Percentiles rank a stretch among this genome's conserved stretches.
These are phyloP conservation scores for Scytalopus superciliaris DNA, from an alignment of 2,113 vertebrate genomes.

Conservation along the genomic window DNA sequence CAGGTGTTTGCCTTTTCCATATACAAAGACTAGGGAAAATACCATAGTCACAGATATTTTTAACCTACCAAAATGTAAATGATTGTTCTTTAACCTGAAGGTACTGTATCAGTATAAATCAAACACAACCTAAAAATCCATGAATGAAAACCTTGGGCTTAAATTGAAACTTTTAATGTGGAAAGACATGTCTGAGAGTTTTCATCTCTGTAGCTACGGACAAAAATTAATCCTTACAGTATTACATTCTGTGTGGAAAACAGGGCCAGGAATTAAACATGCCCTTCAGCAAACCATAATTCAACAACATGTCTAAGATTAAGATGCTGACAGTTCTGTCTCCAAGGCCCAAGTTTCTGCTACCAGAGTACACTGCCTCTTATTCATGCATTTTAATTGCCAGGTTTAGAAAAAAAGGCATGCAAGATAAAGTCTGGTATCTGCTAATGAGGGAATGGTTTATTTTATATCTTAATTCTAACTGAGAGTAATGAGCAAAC, in stretches of 20 bases:
- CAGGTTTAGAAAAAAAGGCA: not conserved
- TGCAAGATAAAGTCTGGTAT: constrained; percentile 14
- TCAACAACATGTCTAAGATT: not conserved
- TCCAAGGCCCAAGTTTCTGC: constrained; percentile 4
- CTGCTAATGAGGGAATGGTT: not conserved
- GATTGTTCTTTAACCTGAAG: not conserved
- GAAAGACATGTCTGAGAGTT: not conserved
- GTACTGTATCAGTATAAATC: not conserved
- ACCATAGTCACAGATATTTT: not conserved
- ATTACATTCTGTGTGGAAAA: not conserved
- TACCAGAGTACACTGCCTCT: not conserved
- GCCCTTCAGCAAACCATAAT: constrained; percentile 38
- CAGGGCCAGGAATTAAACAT: not conserved
- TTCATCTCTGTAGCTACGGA: not conserved
- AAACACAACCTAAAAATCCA: not conserved
- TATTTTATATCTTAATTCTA: not conserved
- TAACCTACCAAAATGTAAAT: not conserved
- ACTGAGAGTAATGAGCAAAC: not conserved
- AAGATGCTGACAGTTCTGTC: constrained; percentile 28
- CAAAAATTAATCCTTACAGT: constrained; percentile 7
- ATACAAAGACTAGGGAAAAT: not conserved
- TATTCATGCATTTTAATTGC: constrained; percentile 1
- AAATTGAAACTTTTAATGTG: not conserved
- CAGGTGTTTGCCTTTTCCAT: not conserved
- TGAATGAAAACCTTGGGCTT: not conserved